A percentile compares a stretch with the other conserved stretches of the same genome.
phyloP scores from a whole-genome alignment of 1,140 invertebrate species.

The Atta cephalotes region DNA sequence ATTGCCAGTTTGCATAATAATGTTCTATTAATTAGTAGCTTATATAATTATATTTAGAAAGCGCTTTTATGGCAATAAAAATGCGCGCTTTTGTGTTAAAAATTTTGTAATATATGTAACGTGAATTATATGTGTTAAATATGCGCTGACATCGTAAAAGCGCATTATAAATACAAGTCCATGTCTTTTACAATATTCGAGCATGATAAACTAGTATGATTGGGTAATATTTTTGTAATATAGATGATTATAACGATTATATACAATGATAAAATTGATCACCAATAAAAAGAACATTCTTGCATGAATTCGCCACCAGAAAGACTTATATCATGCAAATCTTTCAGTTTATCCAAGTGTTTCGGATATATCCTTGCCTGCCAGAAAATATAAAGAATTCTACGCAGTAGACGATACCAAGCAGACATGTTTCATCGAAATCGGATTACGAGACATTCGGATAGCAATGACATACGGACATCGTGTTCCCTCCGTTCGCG shows the following conservation, averaged over 20 bases:
- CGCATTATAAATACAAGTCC: too few relatives aligned
- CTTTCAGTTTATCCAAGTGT: slow-evolving; percentile 20
- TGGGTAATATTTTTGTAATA: neutral
- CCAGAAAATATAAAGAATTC: slow-evolving; percentile 32
- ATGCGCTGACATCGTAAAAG: too few relatives aligned
- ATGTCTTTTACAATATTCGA: neutral
- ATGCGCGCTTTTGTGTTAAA: too few relatives aligned
- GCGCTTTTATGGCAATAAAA: too few relatives aligned
- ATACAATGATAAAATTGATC: neutral
- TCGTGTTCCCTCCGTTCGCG: slow-evolving; percentile 33
- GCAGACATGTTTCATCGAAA: slow-evolving; percentile 63
- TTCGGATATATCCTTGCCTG: slow-evolving; percentile 40
- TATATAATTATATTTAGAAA: neutral
- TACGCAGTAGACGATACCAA: slow-evolving; percentile 44
- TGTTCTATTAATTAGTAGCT: neutral
- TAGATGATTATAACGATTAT: neutral
- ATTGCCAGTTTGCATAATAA: neutral
- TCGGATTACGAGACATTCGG: slow-evolving; percentile 64
- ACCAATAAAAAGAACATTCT: neutral
- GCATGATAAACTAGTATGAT: neutral
- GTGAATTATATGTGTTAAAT: too few relatives aligned
- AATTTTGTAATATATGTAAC: too few relatives aligned
- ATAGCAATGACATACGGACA: slow-evolving; percentile 56
- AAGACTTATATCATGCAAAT: neutral
- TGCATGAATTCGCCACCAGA: neutral